A percentile compares a stretch with the other conserved stretches of the same genome.
Evolutionary conservation across 2,888 invertebrate genomes (phyloP).

Genomic region (Ormyrus pomaceus): DNA sequence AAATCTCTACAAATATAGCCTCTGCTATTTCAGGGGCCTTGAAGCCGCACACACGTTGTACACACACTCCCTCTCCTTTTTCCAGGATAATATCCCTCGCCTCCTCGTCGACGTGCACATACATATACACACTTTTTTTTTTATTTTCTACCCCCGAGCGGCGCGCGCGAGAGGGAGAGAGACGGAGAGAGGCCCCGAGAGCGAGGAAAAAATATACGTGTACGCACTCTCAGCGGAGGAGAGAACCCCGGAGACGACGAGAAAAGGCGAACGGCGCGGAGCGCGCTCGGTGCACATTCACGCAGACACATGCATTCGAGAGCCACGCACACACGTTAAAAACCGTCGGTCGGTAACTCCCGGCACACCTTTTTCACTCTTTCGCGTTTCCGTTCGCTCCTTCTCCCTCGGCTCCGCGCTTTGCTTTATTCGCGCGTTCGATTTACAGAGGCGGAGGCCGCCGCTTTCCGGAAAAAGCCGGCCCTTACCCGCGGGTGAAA

Average conservation of each 20-base stretch:
- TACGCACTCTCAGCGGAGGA: conserved; percentile 13
- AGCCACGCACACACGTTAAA: not conserved
- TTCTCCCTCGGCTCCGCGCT: conserved; percentile 41
- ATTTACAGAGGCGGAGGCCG: not conserved
- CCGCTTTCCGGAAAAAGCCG: no score
- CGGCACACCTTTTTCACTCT: conserved; percentile 52
- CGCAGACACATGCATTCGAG: conserved; percentile 20
- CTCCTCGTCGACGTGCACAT: conserved; percentile 4
- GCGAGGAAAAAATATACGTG: conserved; percentile 32
- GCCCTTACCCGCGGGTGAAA: no score
- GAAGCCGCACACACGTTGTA: conserved; percentile 48
- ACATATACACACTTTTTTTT: not conserved
- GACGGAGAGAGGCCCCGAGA: conserved; percentile 27
- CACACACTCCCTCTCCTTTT: conserved; percentile 24
- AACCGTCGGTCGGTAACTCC: conserved; percentile 64
- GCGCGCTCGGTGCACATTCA: conserved; percentile 45
- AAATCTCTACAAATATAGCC: conserved; percentile 42
- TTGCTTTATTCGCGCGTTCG: not conserved
- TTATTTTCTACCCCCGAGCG: not conserved
- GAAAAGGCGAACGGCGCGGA: conserved; percentile 41
- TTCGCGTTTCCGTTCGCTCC: conserved; percentile 16
- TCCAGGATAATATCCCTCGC: conserved; percentile 58
- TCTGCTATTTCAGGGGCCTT: conserved; percentile 57
- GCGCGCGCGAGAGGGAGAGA: conserved; percentile 50
- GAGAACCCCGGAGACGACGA: conserved; percentile 37